Evolutionary conservation across 1,140 invertebrate genomes (phyloP).

Genomic region (Pissodes strobi): DNA sequence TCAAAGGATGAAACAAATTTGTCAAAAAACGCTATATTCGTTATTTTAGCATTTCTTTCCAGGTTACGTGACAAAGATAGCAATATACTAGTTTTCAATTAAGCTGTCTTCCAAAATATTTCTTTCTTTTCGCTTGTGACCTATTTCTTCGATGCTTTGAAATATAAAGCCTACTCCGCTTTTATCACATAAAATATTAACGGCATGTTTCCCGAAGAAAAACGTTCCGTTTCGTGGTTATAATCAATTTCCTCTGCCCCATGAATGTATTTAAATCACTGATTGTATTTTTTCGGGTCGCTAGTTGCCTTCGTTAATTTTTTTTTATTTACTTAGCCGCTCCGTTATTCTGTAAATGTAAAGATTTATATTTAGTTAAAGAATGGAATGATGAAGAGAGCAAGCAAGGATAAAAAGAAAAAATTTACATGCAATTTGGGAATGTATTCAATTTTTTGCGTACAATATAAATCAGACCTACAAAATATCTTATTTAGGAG

Average conservation of each 20-base stretch:
- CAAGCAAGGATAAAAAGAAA: no score
- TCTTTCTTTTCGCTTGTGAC: conserved; percentile 13
- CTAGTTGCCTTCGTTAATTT: not conserved
- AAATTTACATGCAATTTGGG: no score
- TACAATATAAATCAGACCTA: no score
- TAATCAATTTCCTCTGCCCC: conserved; percentile 19
- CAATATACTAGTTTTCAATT: conserved; percentile 28
- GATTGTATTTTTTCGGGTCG: conserved; percentile 15
- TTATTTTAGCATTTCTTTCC: conserved; percentile 26
- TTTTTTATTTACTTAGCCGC: not conserved
- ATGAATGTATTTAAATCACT: conserved; percentile 21
- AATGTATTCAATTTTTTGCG: no score
- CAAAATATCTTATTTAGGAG: no score
- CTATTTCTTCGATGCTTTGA: conserved; percentile 3
- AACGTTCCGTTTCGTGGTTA: conserved; percentile 17
- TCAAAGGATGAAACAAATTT: not conserved
- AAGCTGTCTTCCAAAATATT: conserved; percentile 21
- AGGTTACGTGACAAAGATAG: conserved; percentile 21
- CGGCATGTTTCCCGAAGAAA: conserved; percentile 13
- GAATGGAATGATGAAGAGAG: no score
- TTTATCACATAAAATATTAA: conserved; percentile 32
- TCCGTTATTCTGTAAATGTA: no score
- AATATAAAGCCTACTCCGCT: conserved; percentile 17
- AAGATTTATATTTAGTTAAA: no score
- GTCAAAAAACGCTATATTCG: conserved; percentile 7